Percentiles rank a stretch among this genome's conserved stretches.
These are phyloP conservation scores for Corydoras maculifer DNA, from an alignment of 2,113 vertebrate species.

Conservation along the genomic window DNA sequence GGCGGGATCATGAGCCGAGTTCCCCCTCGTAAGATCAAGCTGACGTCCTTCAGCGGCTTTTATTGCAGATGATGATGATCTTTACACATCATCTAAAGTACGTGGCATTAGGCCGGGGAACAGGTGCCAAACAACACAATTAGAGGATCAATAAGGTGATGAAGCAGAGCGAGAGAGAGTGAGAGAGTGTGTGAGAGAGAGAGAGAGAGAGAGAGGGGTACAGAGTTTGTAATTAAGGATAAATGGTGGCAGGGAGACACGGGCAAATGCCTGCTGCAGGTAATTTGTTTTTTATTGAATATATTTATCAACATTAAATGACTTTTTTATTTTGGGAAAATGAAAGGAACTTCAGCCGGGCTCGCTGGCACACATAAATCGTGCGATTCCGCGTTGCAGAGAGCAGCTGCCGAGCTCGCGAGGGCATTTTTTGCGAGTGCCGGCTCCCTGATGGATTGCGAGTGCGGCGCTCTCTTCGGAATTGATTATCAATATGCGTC, in stretches of 20 bases:
- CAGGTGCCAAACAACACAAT: constrained; percentile 49
- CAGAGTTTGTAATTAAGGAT: constrained; percentile 49
- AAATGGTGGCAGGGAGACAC: constrained; percentile 44
- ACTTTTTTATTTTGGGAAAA: constrained; percentile 46
- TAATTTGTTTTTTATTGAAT: constrained; percentile 56
- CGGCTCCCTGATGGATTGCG: constrained; percentile 36
- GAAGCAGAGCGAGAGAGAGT: constrained; percentile 11
- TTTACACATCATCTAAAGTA: constrained; percentile 32
- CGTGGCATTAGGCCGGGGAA: constrained; percentile 23
- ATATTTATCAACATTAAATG: constrained; percentile 56
- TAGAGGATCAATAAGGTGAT: constrained; percentile 47
- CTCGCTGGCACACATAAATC: constrained; percentile 31
- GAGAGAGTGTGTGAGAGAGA: neutral
- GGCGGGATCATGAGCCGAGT: constrained; percentile 1
- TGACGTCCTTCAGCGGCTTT: constrained; percentile 25
- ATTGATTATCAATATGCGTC: constrained; percentile 47
- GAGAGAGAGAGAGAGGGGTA: constrained; percentile 8
- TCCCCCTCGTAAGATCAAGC: constrained; percentile 11
- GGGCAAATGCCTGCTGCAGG: constrained; percentile 36
- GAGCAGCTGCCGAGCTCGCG: constrained; percentile 41
- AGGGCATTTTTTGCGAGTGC: constrained; percentile 25
- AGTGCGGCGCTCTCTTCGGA: constrained; percentile 32
- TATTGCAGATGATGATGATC: constrained; percentile 36
- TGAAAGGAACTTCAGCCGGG: constrained; percentile 40
- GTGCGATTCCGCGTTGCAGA: constrained; percentile 24